A percentile compares a stretch with the other conserved stretches of the same genome.
These are phyloP conservation scores for Diorhabda carinulata DNA, from an alignment of 1,140 invertebrate genomes.

Conservation along the genomic window DNA sequence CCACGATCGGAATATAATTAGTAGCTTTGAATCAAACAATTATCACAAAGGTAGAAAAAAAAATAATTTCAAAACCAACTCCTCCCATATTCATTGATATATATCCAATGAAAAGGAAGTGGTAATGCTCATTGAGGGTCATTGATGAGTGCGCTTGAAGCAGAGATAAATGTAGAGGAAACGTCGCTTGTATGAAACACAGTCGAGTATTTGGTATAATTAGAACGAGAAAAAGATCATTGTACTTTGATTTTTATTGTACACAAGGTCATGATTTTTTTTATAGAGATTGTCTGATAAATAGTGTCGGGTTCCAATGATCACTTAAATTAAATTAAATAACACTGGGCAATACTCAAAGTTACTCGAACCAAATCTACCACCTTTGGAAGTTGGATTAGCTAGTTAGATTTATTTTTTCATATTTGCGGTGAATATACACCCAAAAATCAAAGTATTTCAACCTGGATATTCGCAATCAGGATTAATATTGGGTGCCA, in stretches of 20 bases:
- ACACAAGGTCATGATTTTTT: too few species aligned
- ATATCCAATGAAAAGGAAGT: conserved; percentile 1
- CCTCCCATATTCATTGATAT: neutral
- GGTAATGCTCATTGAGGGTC: neutral
- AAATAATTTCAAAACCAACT: neutral
- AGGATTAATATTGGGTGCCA: too few species aligned
- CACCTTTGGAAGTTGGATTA: too few species aligned
- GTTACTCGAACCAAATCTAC: too few species aligned
- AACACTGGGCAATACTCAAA: too few species aligned
- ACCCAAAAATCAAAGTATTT: too few species aligned
- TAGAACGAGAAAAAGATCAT: neutral
- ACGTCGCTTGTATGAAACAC: conserved; percentile 2
- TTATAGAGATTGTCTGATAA: too few species aligned
- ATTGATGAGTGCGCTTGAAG: conserved; percentile 1
- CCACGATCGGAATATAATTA: neutral
- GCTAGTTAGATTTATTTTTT: too few species aligned
- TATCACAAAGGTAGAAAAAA: conserved; percentile 1
- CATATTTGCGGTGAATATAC: too few species aligned
- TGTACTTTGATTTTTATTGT: neutral
- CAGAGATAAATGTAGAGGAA: neutral
- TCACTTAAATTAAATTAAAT: too few species aligned
- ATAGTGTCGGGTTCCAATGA: too few species aligned
- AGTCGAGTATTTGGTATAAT: neutral
- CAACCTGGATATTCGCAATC: too few species aligned
- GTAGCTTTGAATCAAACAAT: neutral